Evolutionary conservation across 2,797 vertebrate species (phyloP).

Genomic region (Furcifer pardalis): DNA sequence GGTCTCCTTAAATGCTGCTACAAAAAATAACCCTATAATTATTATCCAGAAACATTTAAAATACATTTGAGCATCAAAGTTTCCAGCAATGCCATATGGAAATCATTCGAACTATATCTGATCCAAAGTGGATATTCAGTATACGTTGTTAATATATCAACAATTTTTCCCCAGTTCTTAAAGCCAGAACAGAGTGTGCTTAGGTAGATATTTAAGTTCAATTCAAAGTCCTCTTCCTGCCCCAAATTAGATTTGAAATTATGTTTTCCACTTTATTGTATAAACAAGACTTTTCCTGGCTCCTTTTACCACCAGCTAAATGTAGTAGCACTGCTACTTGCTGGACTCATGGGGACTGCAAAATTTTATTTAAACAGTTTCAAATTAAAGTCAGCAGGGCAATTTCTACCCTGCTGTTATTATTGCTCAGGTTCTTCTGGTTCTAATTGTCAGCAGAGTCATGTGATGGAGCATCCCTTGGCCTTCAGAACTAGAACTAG

Average conservation of each 20-base stretch:
- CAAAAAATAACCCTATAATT: background rate
- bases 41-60: slow-evolving; percentile 12
- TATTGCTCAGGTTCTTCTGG: background rate
- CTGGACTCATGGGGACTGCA: slow-evolving; percentile 1
- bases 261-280: slow-evolving; percentile 21
- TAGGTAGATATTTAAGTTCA: background rate
- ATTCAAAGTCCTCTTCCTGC: slow-evolving; percentile 5
- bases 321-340: slow-evolving; percentile 33
- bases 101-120: background rate
- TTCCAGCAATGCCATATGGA: slow-evolving; percentile 27
- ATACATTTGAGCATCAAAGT: background rate
- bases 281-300: slow-evolving; percentile 8
- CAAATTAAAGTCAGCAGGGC: slow-evolving; percentile 30
- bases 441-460: slow-evolving; percentile 40
- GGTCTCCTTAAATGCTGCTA: background rate
- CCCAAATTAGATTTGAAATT: slow-evolving; percentile 1
- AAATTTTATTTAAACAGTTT: slow-evolving; percentile 38
- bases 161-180: slow-evolving; percentile 23
- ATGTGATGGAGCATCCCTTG: slow-evolving; percentile 11
- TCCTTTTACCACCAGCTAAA: slow-evolving; percentile 13
- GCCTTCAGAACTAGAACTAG: slow-evolving; percentile 21
- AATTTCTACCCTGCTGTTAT: slow-evolving; percentile 30
- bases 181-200: background rate
- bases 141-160: slow-evolving; percentile 29
- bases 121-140: slow-evolving; percentile 26